These are phyloP conservation scores for Proisotoma minuta DNA, from an alignment of 2,888 invertebrate genomes.

Conservation along the genomic window DNA sequence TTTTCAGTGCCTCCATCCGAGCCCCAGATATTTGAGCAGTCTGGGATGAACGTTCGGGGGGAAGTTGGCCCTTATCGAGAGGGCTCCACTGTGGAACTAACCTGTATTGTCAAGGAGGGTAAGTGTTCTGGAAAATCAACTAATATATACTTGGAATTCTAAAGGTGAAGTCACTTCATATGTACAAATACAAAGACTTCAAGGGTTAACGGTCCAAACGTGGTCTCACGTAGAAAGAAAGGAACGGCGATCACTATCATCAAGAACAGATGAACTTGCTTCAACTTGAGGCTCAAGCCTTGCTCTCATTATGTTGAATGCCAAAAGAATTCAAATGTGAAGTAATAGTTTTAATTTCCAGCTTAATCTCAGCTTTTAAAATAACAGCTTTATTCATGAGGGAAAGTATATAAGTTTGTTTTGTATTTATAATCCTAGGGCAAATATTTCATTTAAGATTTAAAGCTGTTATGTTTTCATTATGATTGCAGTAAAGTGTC, in stretches of 20 bases:
- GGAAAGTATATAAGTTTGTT: too few species aligned
- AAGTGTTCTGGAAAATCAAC: conserved; percentile 11
- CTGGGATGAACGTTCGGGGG: conserved; percentile 37
- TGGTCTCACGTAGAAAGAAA: conserved; percentile 13
- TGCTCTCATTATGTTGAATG: too few species aligned
- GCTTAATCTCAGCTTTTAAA: too few species aligned
- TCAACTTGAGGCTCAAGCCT: too few species aligned
- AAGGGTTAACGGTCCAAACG: conserved; percentile 8
- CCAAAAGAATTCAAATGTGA: too few species aligned
- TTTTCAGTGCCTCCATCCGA: conserved; percentile 46
- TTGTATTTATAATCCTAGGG: too few species aligned
- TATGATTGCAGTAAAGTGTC: too few species aligned
- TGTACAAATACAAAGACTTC: too few species aligned
- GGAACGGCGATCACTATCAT: conserved; percentile 16
- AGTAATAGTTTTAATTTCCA: too few species aligned
- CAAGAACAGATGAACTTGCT: conserved; percentile 5
- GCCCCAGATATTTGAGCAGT: conserved; percentile 43
- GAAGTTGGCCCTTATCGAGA: conserved; percentile 46
- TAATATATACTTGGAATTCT: not conserved
- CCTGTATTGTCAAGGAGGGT: conserved; percentile 45
- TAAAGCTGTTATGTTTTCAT: too few species aligned
- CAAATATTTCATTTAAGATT: too few species aligned
- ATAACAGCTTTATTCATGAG: too few species aligned
- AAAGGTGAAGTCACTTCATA: not conserved
- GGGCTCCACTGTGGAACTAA: conserved; percentile 40